phyloP scores from a whole-genome alignment of 1,140 invertebrate species.

The Cherax quadricarinatus region DNA sequence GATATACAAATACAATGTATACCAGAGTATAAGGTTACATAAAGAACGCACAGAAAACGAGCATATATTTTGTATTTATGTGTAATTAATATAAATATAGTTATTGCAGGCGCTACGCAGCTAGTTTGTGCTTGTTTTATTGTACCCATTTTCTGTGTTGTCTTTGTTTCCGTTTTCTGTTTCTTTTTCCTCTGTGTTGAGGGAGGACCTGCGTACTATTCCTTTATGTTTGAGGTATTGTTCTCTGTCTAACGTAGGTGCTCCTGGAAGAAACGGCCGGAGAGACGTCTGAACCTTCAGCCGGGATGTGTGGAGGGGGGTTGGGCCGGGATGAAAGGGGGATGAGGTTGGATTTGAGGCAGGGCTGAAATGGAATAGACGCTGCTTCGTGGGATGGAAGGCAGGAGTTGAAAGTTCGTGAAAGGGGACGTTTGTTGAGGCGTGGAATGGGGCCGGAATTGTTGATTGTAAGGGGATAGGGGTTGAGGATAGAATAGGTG shows the following conservation, averaged over 20 bases:
- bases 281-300: background rate
- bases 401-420: background rate
- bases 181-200: too few species aligned
- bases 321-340: background rate
- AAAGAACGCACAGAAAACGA: too few species aligned
- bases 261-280: background rate
- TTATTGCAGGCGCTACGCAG: too few species aligned
- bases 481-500: background rate
- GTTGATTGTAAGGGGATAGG: background rate
- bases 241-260: conserved; percentile 9
- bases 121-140: too few species aligned
- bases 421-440: background rate
- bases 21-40: too few species aligned
- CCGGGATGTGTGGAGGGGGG: background rate
- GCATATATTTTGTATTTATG: too few species aligned
- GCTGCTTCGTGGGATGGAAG: background rate
- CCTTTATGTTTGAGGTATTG: conserved; percentile 29
- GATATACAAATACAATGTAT: too few species aligned
- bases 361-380: too few species aligned
- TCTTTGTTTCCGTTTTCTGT: too few species aligned
- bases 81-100: too few species aligned
- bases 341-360: background rate
- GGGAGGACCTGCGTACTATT: background rate
- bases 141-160: too few species aligned
- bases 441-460: background rate